A percentile compares a stretch with the other conserved stretches of the same genome.
Evolutionary conservation across 2,113 vertebrate genomes (phyloP).

Genomic region (Neolamprologus variostigma): DNA sequence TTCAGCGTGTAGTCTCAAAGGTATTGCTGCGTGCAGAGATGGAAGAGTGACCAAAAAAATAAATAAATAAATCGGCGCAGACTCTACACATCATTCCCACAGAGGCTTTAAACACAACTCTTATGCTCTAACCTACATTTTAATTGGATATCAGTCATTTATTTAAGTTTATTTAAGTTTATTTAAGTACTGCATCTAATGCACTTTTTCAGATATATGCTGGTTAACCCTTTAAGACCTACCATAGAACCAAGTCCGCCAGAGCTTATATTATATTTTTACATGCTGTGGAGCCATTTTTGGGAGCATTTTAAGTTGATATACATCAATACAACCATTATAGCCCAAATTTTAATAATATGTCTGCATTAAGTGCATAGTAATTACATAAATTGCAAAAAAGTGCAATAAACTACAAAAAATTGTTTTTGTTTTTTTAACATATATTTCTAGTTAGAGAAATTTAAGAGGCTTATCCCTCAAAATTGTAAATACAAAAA

Average conservation of each 20-base stretch:
- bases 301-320: rapidly evolving
- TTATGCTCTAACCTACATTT: not conserved
- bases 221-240: not conserved
- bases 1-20: not conserved
- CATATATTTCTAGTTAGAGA: no score
- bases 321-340: no score
- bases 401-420: no score
- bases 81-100: not conserved
- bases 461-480: no score
- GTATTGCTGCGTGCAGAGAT: not conserved
- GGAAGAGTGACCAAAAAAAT: not conserved
- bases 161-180: not conserved
- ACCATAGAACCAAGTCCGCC: no score
- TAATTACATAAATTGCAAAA: no score
- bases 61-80: not conserved
- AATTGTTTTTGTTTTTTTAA: no score
- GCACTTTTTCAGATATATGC: not conserved
- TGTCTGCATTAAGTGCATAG: rapidly evolving
- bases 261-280: no score
- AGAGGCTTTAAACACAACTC: not conserved
- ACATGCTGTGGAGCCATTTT: no score
- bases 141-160: not conserved
- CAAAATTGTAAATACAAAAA: no score
- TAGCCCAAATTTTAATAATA: rapidly evolving
- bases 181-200: not conserved